Percentiles rank a stretch among this genome's conserved stretches.
phyloP scores from a whole-genome alignment of 1,140 invertebrate species.

The Lucilia sericata region DNA sequence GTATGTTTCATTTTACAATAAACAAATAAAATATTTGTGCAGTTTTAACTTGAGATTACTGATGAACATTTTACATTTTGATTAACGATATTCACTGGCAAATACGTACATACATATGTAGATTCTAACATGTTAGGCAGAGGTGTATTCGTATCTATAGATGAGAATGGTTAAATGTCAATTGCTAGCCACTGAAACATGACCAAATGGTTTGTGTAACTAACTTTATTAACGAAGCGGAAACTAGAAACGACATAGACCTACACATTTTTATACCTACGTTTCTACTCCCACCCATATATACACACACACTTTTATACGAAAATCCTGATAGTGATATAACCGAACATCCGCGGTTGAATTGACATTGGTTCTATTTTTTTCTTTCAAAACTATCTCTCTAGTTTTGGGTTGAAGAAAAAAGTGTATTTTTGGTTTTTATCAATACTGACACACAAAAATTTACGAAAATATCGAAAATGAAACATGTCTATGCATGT shows the following conservation, averaged over 20 bases:
- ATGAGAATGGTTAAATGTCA: conserved; percentile 17
- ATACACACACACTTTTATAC: conserved; percentile 31
- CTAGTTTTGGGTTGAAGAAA: neutral
- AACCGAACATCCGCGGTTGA: conserved; percentile 35
- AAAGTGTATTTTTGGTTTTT: neutral
- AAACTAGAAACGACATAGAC: conserved; percentile 55
- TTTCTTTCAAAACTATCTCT: neutral
- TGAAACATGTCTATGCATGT: neutral
- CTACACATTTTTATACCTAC: conserved; percentile 24
- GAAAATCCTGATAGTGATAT: conserved; percentile 28
- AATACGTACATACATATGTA: neutral
- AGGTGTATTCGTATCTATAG: neutral
- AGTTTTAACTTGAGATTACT: too few relatives aligned
- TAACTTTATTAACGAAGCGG: conserved; percentile 66
- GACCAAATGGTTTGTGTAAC: conserved; percentile 56
- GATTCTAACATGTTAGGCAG: neutral
- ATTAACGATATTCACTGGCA: neutral
- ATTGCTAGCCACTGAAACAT: conserved; percentile 38
- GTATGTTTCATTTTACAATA: too few relatives aligned
- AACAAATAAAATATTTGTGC: too few relatives aligned
- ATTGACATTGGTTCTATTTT: conserved; percentile 27
- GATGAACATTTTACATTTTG: neutral
- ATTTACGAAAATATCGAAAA: neutral
- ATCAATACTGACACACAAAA: too few relatives aligned
- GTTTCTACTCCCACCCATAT: neutral